Conservation (phyloP, 2,113 vertebrate genomes). For the Stegastes partitus region DNA sequence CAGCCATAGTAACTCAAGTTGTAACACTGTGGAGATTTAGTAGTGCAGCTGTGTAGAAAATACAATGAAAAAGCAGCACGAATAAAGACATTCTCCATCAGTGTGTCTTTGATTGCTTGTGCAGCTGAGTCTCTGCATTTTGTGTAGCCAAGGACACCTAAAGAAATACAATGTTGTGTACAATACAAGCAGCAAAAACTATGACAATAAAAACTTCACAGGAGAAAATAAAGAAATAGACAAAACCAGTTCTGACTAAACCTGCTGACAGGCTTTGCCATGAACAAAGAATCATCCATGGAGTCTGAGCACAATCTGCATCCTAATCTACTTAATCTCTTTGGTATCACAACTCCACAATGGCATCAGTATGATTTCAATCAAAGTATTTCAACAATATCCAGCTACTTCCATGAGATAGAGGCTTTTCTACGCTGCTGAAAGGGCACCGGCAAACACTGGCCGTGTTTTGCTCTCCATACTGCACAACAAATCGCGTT, state of each 20-base stretch:
- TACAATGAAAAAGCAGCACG: not conserved
- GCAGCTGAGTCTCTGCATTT: not conserved
- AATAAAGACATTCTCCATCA: not conserved
- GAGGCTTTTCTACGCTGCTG: constrained; percentile 52
- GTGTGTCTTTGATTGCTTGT: not conserved
- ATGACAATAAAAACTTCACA: not conserved
- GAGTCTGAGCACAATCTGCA: constrained; percentile 36
- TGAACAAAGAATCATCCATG: constrained; percentile 32
- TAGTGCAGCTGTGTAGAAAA: no score
- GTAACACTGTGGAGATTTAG: not conserved
- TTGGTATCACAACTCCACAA: constrained; percentile 49
- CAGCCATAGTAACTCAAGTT: not conserved
- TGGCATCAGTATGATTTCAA: constrained; percentile 51
- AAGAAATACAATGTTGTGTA: not conserved
- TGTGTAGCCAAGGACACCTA: not conserved
- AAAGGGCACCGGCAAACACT: constrained; percentile 54
- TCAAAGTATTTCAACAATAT: constrained; percentile 45
- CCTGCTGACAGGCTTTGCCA: constrained; percentile 31
- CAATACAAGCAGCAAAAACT: not conserved
- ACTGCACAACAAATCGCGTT: constrained; percentile 68
- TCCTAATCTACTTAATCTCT: constrained; percentile 54
- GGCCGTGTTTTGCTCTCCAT: constrained; percentile 56
- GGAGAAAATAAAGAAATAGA: constrained; percentile 40
- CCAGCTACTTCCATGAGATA: constrained; percentile 21
- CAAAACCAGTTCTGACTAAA: constrained; percentile 30